Evolutionary conservation across 2,888 invertebrate species (phyloP), one percentile per base, ranked within the genome.

Genomic region (Unio delphinus): DNA sequence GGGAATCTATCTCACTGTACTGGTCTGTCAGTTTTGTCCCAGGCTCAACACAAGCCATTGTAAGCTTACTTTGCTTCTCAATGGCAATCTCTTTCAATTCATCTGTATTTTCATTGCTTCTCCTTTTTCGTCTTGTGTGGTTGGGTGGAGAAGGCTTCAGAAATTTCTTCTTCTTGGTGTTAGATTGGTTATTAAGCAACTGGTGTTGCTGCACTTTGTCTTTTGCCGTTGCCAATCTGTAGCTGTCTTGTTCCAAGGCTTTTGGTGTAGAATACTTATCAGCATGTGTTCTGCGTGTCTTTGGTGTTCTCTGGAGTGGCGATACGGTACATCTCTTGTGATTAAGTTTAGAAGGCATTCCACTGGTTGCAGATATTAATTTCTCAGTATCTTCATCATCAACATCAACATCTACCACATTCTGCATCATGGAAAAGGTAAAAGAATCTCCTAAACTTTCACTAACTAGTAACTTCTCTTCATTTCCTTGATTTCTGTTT

Each of bases 381-480:
- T 63, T 58, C n/a, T 65, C 65, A 64, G 45, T 11, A 18, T 56
- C 55, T 56, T 56, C 64, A 17, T 11, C 7, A 15, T 45, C 3
- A 65, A 45, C 59, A 20, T 65, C 55, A 28, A 34, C 75, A 55
- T 72, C 77, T 34, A 83, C 64, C 20, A 82, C 76, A 58, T 80
- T 78, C 60, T 85, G 84, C 62, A 86, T 73, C 80, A 86, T 80
- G 26, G 86, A 83, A 54, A 81, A 67, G n/a, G 84, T 83, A n/a
- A 84, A 69, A 18, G 86, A 85, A 71, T 85, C 83, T 59, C 72
- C 71, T 65, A 83, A 70, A 23, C 68, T 45, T 57, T 79, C 74
- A 28, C 45, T 63, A 34, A 58, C 65, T 55, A n/a, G n/a, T 56
- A 28, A 17, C 18, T 20, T 57, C 11, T 2, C 18, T 18, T 74